Percentiles rank a stretch among this genome's conserved stretches.
These are phyloP conservation scores for Erinaceus europaeus DNA, from an alignment of 2,113 vertebrate species.

Conservation along the genomic window DNA sequence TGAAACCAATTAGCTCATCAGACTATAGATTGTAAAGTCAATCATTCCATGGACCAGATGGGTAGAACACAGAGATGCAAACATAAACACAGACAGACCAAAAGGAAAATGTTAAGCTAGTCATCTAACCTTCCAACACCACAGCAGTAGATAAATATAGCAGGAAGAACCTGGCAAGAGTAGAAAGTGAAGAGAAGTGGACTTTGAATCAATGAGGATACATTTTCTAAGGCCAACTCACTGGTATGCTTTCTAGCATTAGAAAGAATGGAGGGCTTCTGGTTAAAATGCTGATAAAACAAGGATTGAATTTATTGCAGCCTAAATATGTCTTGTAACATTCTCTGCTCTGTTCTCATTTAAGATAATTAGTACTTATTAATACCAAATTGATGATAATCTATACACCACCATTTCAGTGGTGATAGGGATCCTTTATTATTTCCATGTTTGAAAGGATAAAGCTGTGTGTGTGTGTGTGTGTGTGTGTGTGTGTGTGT, in stretches of 20 bases:
- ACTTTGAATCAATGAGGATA: neutral
- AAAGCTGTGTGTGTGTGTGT: neutral
- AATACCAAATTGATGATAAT: neutral
- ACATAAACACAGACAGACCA: no score
- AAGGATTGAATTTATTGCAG: neutral
- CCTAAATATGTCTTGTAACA: neutral
- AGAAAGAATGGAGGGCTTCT: neutral
- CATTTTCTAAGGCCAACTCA: neutral
- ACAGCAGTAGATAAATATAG: no score
- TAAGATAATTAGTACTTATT: neutral
- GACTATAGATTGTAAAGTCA: neutral
- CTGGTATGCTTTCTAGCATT: neutral
- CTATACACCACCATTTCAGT: neutral
- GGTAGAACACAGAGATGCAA: fast-evolving
- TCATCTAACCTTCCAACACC: neutral
- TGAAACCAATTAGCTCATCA: neutral
- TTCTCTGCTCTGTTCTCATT: neutral
- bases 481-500: no score
- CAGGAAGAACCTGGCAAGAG: no score
- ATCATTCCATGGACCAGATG: fast-evolving
- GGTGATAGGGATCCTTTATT: neutral
- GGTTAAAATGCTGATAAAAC: neutral
- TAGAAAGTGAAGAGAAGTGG: fast-evolving
- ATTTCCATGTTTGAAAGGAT: neutral
- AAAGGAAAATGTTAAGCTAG: neutral